Conservation (phyloP, 2,888 invertebrate species). For the Pristionchus mayeri region DNA sequence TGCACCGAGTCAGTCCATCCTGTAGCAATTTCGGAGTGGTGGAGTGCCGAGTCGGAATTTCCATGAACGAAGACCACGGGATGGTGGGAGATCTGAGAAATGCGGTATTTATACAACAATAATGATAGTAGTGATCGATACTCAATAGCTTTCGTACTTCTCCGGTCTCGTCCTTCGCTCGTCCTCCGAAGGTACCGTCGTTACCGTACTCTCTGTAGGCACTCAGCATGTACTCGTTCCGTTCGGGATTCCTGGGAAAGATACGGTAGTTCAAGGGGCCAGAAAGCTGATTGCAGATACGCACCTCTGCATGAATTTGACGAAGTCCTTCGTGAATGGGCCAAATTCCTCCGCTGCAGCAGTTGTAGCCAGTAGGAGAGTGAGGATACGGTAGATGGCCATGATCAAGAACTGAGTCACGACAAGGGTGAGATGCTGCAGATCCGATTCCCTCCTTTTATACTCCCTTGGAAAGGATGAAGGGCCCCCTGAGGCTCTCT, state of each 20-base stretch:
- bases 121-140: background rate
- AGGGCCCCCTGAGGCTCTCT: background rate
- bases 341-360: background rate
- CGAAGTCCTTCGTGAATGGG: conserved; percentile 37
- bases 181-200: conserved; percentile 21
- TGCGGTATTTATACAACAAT: background rate
- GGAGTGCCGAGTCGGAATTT: conserved; percentile 71
- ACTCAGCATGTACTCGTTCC: conserved; percentile 18
- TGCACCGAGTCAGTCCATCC: conserved; percentile 64
- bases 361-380: background rate
- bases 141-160: background rate
- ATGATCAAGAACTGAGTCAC: background rate
- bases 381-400: background rate
- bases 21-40: conserved; percentile 55
- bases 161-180: background rate
- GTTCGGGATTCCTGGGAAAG: background rate
- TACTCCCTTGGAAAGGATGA: background rate
- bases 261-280: background rate
- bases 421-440: background rate
- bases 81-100: conserved; percentile 55
- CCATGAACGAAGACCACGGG: conserved; percentile 73
- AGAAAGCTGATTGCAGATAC: background rate
- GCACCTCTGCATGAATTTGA: conserved; percentile 20
- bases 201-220: background rate
- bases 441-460: background rate